Conservation (phyloP, 2,113 vertebrate species). For the Marmota monax region DNA sequence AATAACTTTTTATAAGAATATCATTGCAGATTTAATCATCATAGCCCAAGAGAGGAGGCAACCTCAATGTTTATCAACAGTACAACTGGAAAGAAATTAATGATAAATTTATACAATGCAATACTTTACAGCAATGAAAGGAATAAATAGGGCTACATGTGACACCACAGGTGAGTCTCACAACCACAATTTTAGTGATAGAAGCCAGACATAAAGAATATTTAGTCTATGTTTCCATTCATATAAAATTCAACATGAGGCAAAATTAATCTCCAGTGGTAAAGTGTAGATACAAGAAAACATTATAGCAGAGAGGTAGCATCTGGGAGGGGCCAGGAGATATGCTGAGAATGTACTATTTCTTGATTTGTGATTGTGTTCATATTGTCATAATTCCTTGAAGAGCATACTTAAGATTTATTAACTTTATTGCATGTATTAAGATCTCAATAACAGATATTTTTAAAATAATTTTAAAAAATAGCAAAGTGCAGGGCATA, state of each 20-base stretch:
- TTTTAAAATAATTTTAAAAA: neutral
- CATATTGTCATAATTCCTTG: neutral
- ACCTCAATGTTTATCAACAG: neutral
- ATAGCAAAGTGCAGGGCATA: neutral
- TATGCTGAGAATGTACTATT: neutral
- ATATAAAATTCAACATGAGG: neutral
- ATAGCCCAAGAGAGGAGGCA: neutral
- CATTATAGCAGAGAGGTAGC: neutral
- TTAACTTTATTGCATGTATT: neutral
- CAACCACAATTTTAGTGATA: neutral
- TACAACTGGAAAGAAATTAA: neutral
- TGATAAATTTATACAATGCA: neutral
- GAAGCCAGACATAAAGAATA: neutral
- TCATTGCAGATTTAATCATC: neutral
- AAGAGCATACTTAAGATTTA: neutral
- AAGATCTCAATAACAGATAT: neutral
- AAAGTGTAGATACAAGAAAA: neutral
- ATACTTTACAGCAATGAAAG: neutral
- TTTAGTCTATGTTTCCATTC: neutral
- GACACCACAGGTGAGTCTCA: neutral
- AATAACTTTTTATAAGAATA: neutral
- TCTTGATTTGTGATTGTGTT: neutral
- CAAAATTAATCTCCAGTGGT: neutral
- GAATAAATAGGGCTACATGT: neutral
- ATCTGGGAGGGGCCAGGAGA: fast-evolving